Percentiles rank a stretch among this genome's conserved stretches.
These are phyloP conservation scores for Solenopsis fugax DNA, from an alignment of 1,140 invertebrate genomes.

Conservation along the genomic window DNA sequence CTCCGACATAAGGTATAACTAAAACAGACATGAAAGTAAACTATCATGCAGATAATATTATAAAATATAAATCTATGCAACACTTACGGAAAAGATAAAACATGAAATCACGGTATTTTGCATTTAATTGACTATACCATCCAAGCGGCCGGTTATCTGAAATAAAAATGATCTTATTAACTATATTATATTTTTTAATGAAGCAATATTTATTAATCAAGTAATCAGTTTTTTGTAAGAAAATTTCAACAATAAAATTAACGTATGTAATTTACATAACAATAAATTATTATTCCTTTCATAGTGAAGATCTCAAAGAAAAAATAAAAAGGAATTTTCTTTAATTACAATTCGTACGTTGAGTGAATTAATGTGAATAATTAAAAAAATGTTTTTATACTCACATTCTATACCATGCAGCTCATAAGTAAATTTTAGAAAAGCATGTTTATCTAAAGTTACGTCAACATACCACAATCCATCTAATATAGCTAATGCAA, in stretches of 20 bases:
- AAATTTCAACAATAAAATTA: neutral
- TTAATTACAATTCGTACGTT: neutral
- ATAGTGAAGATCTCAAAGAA: too few relatives aligned
- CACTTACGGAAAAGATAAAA: slow-evolving; percentile 23
- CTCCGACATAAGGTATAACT: slow-evolving; percentile 29
- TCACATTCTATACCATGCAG: slow-evolving; percentile 71
- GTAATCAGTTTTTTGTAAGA: neutral
- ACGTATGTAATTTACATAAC: neutral
- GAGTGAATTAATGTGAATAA: neutral
- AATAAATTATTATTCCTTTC: neutral
- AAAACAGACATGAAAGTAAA: neutral
- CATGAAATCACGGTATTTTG: slow-evolving; percentile 5
- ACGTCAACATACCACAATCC: slow-evolving; percentile 71
- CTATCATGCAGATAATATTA: neutral
- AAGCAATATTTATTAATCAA: neutral
- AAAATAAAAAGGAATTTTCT: neutral
- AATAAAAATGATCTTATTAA: neutral
- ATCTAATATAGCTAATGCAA: slow-evolving; percentile 55
- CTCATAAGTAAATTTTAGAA: slow-evolving; percentile 65
- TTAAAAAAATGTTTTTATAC: slow-evolving; percentile 13
- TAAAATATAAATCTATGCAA: neutral
- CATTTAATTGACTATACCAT: slow-evolving; percentile 27
- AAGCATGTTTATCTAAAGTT: slow-evolving; percentile 64
- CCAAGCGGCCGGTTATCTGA: slow-evolving; percentile 6
- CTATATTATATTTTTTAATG: neutral